Conservation (phyloP, 2,797 vertebrate species). For the Anguilla megastoma region DNA sequence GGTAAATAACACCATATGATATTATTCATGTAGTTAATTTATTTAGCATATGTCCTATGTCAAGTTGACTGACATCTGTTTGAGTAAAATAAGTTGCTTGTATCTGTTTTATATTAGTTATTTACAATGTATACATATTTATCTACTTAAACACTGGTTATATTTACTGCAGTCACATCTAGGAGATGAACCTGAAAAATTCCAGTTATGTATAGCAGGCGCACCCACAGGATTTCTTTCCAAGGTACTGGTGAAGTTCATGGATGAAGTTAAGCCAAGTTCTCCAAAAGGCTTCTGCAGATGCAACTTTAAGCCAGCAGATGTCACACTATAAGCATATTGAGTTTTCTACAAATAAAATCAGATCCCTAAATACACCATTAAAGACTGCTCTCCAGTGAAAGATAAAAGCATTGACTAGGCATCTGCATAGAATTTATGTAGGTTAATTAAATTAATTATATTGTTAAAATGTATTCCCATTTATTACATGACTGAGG, state of each 20-base stretch:
- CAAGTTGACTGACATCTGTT: not conserved
- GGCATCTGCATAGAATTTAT: not conserved
- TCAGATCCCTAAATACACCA: not conserved
- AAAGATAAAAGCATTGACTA: not conserved
- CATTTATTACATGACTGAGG: not conserved
- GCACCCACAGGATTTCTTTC: too few relatives aligned
- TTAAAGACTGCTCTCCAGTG: not conserved
- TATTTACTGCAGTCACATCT: not conserved
- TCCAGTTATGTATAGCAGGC: too few relatives aligned
- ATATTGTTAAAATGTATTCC: not conserved
- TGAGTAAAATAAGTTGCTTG: not conserved
- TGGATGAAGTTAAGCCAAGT: too few relatives aligned
- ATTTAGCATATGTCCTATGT: not conserved
- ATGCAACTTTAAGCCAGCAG: not conserved
- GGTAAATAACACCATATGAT: not conserved
- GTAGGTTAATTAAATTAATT: not conserved
- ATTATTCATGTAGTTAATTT: not conserved
- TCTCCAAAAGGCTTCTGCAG: not conserved
- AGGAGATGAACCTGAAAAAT: too few relatives aligned
- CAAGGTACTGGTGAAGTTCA: too few relatives aligned
- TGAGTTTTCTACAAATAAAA: not conserved
- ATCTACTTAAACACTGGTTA: too few relatives aligned
- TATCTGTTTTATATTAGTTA: not conserved
- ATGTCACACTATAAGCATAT: not conserved
- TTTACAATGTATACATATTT: not conserved